Evolutionary conservation across 2,113 vertebrate species (phyloP), one percentile per base, ranked within the genome.

Genomic region (Engystomops pustulosus): DNA sequence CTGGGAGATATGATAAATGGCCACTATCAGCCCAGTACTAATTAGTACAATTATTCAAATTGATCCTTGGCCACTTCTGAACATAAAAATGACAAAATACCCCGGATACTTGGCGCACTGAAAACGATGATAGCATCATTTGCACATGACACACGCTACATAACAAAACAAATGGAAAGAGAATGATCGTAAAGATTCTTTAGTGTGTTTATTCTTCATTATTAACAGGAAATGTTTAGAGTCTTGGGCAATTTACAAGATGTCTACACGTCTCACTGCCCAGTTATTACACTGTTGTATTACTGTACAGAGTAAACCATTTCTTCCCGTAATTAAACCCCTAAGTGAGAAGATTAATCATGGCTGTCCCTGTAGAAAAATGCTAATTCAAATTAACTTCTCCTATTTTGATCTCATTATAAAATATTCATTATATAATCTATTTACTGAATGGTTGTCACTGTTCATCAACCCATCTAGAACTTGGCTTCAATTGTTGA

Each of bases 11-110:
- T 82, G 80, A 82, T 72, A 82, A 82, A 82, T 60, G 49, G 80
- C 23, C 36, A 82, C 44, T 49, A 72, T 82, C n/a, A 65, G 30
- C 32, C 49, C 67, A 58, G 49, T 20, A 82, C 80, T 82, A 82
- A 82, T 60, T 71, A 72, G 49, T 41, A 44, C 68, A 82, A 82
- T 82, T 82, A 82, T 72, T 82, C 69, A 82, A 69, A 72, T 72
- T 41, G 47, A 36, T 82, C 20, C 69, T 82, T 55, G 23, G 68
- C 36, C 34, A 60, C 49, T 45, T 71, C 36, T 44, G 68, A 53
- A 32, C 53, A 82, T 71, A 72, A 41, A 82, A 72, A 58, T 82
- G 51, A 71, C 67, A 81, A 51, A 82, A 55, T 58, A 45, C 9
- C 30, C 18, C 11, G 9, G 14, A 55, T 72, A 53, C 20, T 44